Evolutionary conservation across 2,113 vertebrate genomes (phyloP).

Genomic region (Notothenia coriiceps): DNA sequence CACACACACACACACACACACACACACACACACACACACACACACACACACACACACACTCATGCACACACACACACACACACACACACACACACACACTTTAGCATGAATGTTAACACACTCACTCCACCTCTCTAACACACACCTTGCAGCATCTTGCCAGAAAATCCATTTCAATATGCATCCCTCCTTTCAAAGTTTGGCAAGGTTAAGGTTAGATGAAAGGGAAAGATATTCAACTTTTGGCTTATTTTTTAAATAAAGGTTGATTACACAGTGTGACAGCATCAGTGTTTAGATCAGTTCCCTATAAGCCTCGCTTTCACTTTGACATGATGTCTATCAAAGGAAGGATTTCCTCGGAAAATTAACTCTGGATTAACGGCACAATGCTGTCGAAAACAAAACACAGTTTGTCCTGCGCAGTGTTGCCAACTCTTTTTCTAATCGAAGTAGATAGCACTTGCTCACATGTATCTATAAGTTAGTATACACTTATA

Average conservation of each 20-base stretch:
- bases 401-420: no score
- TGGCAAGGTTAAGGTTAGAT: slow-evolving; percentile 44
- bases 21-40: background rate
- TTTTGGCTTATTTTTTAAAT: background rate
- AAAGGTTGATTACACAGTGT: no score
- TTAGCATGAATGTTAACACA: background rate
- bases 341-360: no score
- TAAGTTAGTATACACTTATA: no score
- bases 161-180: slow-evolving; percentile 58
- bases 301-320: no score
- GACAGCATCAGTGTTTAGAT: no score
- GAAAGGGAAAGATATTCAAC: slow-evolving; percentile 10
- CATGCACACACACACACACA: slow-evolving; percentile 7
- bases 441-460: no score
- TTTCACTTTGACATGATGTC: no score
- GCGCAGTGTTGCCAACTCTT: no score
- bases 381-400: no score
- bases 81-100: slow-evolving; percentile 2
- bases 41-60: slow-evolving; percentile 15
- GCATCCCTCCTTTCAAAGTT: slow-evolving; percentile 49
- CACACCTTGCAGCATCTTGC: slow-evolving; percentile 20
- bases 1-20: slow-evolving; percentile 18
- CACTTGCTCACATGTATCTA: no score
- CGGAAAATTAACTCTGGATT: no score
- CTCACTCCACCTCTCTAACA: background rate